Conservation (phyloP, 2,797 vertebrate genomes). For the Tokudaia muenninki region DNA sequence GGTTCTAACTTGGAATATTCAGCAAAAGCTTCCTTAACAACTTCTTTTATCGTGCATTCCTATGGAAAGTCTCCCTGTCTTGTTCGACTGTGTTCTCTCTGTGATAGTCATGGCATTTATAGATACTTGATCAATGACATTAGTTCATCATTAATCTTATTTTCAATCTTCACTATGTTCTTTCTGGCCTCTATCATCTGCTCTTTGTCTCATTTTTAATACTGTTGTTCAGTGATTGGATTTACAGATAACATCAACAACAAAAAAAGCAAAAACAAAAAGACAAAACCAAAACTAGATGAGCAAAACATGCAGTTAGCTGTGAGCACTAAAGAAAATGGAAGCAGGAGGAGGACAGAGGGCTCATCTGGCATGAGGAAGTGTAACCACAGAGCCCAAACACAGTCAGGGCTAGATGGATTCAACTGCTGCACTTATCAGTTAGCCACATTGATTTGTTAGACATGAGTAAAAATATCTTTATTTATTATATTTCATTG, state of each 20-base stretch:
- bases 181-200: neutral
- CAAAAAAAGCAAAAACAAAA: neutral
- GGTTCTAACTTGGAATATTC: conserved; percentile 43
- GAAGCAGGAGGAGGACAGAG: neutral
- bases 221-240: neutral
- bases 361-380: neutral
- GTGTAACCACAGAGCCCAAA: neutral
- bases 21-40: conserved; percentile 14
- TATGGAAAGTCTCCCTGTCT: neutral
- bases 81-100: neutral
- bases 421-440: neutral
- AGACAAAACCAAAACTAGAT: neutral
- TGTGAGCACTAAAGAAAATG: neutral
- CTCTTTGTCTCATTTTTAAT: neutral
- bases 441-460: neutral
- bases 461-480: conserved; percentile 41
- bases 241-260: neutral
- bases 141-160: neutral
- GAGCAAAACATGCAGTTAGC: neutral
- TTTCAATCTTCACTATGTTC: neutral
- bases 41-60: neutral
- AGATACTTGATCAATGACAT: conserved; percentile 3
- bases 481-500: neutral
- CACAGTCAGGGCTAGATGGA: neutral
- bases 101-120: neutral